phyloP scores from a whole-genome alignment of 2,113 vertebrate genomes.

The Smithornis capensis region DNA sequence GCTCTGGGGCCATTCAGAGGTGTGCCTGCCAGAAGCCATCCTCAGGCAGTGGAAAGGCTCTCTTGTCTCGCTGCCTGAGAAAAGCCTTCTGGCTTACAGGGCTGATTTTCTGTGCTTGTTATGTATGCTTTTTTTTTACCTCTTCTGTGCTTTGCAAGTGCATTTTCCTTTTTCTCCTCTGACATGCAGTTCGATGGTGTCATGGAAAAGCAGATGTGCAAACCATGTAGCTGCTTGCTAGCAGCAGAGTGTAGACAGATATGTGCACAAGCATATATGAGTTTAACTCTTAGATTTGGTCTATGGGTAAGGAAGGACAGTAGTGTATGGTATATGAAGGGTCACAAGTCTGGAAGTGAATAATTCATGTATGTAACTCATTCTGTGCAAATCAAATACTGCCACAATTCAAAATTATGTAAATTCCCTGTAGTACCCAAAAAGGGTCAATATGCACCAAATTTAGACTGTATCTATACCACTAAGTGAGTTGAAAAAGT shows the following conservation, averaged over 20 bases:
- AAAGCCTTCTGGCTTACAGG: constrained; percentile 21
- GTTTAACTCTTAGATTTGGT: background rate
- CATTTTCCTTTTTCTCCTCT: background rate
- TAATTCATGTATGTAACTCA: background rate
- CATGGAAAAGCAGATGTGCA: background rate
- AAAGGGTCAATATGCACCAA: background rate
- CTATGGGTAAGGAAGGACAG: background rate
- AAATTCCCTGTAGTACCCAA: background rate
- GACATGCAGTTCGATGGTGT: background rate
- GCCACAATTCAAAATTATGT: background rate
- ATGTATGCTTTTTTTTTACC: background rate
- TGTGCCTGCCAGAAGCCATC: background rate
- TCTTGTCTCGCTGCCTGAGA: background rate
- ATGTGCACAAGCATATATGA: background rate
- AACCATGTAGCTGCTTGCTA: background rate
- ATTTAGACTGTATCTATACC: background rate
- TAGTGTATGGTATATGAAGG: background rate
- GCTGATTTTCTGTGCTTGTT: background rate
- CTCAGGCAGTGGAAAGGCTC: background rate
- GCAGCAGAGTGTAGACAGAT: background rate
- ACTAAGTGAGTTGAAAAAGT: background rate
- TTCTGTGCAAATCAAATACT: background rate
- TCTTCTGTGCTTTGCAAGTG: background rate
- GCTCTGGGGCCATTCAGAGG: background rate
- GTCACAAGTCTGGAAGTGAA: background rate